These are phyloP conservation scores for Rhaphigaster nebulosa DNA, from an alignment of 2,888 invertebrate species.

Conservation along the genomic window DNA sequence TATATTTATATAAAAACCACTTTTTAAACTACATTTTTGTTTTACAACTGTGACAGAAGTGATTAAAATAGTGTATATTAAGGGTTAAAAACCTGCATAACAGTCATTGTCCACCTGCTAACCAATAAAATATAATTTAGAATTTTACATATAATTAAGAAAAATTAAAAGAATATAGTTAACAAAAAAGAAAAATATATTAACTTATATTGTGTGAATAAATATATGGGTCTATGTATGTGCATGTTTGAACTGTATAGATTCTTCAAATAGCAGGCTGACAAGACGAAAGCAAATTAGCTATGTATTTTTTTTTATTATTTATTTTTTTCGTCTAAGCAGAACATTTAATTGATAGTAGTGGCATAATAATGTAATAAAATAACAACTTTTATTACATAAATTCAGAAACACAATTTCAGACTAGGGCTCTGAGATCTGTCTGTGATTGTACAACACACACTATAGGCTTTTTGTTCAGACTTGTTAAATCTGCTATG, in stretches of 20 bases:
- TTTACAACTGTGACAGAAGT: constrained; percentile 53
- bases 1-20: constrained; percentile 51
- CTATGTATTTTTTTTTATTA: constrained; percentile 22
- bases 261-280: constrained; percentile 33
- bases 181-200: background rate
- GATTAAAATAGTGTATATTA: constrained; percentile 46
- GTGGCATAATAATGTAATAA: constrained; percentile 18
- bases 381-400: constrained; percentile 14
- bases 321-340: constrained; percentile 12
- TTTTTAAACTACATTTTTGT: constrained; percentile 50
- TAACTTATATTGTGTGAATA: background rate
- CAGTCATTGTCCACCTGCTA: constrained; percentile 35
- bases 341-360: constrained; percentile 25
- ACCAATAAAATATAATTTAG: background rate
- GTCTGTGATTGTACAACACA: constrained; percentile 46
- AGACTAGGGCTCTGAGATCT: constrained; percentile 50
- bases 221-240: background rate
- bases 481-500: background rate
- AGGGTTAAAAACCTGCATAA: constrained; percentile 37
- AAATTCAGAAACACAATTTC: constrained; percentile 41
- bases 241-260: background rate
- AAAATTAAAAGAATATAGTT: background rate
- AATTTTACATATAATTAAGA: background rate
- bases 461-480: constrained; percentile 37
- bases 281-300: constrained; percentile 42